Evolutionary conservation across 37 sponge, comb jelly and placozoan species (phyloP).

Genomic region (Tethya wilhelma): DNA sequence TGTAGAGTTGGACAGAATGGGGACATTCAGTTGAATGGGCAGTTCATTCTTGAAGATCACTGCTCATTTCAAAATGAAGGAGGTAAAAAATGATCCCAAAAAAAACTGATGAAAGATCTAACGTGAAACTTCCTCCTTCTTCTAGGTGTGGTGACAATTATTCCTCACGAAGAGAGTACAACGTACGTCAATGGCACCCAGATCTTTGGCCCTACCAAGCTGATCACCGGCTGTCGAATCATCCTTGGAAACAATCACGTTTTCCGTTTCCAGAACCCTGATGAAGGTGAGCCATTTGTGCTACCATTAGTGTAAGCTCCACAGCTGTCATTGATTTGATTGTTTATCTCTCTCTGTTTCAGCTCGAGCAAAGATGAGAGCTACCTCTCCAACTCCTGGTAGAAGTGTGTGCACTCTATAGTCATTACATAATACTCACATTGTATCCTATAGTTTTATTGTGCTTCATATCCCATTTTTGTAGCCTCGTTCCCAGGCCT

Average conservation of each 20-base stretch:
- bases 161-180: constrained; percentile 42
- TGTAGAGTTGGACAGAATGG: constrained; percentile 71
- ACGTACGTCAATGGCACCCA: constrained; percentile 84
- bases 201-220: constrained; percentile 52
- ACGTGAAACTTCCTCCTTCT: neutral
- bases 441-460: no score
- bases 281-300: constrained; percentile 42
- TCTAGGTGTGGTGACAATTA: constrained; percentile 44
- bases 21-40: constrained; percentile 86
- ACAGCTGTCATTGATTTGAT: neutral
- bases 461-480: no score
- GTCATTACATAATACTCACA: neutral
- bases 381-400: constrained; percentile 21
- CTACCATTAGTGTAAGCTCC: no score
- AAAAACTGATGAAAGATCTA: no score
- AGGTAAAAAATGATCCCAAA: no score
- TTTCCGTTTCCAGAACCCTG: constrained; percentile 87
- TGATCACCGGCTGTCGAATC: constrained; percentile 84
- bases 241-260: constrained; percentile 95
- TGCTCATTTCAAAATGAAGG: constrained; percentile 75
- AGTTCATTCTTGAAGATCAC: constrained; percentile 87
- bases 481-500: no score
- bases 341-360: neutral
- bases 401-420: neutral
- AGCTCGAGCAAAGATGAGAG: constrained; percentile 28